Evolutionary conservation across 2,797 vertebrate genomes (phyloP), one percentile per base, ranked within the genome.

Genomic region (Peromyscus eremicus): DNA sequence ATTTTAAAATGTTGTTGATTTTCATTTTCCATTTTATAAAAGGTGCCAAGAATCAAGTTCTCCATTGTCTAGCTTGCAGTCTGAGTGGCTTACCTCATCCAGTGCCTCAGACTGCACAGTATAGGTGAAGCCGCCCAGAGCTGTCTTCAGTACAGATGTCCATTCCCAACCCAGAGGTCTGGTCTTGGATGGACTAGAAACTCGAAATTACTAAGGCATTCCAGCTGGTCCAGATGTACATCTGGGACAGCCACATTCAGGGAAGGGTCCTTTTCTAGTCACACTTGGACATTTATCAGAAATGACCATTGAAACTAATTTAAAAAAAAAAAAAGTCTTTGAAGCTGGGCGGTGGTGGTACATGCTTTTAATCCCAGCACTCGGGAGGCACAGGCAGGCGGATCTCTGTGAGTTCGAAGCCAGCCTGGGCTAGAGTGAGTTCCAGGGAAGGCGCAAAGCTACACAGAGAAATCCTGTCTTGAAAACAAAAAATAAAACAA

Each of bases 11-110:
- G 52, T 6, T 60, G 27, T 85, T 8, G 17, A 57, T 89, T 52
- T 37, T 89, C 27, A 57, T 89, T 86, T 95, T 95, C 68, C 23
- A 57, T 71, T 71, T 55, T 88, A 79, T 32, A 60, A 66, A 66
- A 66, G 52, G 10, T 64, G 11, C 34, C 52, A 76, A 60, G 62
- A 66, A 21, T 37, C 34, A 32, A 92, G 68, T 68, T 62, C 12
- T 29, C 6, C 16, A 6, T 25, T n/a, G 32, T 55, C 43, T 27
- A 9, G n/a, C 14, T 81, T 62, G 60, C 14, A 57, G n/a, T 17
- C 82, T 71, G 17, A 2, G 37, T 64, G 57, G 40, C 6, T 80
- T 27, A 17, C 7, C 55, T 77, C 27, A 0, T 13, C 62, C 21
- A 34, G 80, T 16, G 55, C 46, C 76, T 87, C 91, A 12, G 4